Conservation (phyloP, 92 coral and sea anemone species). For the Desmophyllum pertusum region DNA sequence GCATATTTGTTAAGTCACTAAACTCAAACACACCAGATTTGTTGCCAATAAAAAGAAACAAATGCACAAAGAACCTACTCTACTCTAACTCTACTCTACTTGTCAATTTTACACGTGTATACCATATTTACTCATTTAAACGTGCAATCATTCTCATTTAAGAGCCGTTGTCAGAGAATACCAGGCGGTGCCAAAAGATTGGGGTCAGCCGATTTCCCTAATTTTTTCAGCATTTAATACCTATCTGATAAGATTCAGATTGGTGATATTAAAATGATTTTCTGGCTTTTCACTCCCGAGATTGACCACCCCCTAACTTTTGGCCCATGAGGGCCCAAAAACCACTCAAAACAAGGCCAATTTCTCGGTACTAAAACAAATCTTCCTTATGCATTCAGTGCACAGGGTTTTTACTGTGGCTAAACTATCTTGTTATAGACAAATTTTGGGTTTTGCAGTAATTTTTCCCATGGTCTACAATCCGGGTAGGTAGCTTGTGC, state of each 20-base stretch:
- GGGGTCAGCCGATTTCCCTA: no score
- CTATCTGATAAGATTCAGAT: constrained; percentile 3
- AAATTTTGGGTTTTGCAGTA: not conserved
- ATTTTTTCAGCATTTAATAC: constrained; percentile 9
- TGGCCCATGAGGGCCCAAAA: constrained; percentile 4
- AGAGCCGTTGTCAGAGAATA: no score
- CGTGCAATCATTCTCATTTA: no score
- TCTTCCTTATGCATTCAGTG: constrained; percentile 11
- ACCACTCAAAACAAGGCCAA: constrained; percentile 1
- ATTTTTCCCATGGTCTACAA: not conserved
- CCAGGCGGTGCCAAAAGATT: no score
- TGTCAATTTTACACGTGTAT: no score
- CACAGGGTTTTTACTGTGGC: constrained; percentile 13
- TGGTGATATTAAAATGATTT: not conserved
- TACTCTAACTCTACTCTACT: no score
- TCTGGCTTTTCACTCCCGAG: not conserved
- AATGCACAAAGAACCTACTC: no score
- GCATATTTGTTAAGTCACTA: no score
- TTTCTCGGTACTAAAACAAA: constrained; percentile 5
- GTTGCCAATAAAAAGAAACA: no score
- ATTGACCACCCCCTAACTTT: not conserved
- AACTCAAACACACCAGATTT: no score
- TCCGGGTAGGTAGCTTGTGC: constrained; percentile 16
- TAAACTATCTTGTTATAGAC: not conserved
- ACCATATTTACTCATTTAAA: no score